These are phyloP conservation scores for Heteractis magnifica DNA, from an alignment of 92 coral and sea anemone species.

Conservation along the genomic window DNA sequence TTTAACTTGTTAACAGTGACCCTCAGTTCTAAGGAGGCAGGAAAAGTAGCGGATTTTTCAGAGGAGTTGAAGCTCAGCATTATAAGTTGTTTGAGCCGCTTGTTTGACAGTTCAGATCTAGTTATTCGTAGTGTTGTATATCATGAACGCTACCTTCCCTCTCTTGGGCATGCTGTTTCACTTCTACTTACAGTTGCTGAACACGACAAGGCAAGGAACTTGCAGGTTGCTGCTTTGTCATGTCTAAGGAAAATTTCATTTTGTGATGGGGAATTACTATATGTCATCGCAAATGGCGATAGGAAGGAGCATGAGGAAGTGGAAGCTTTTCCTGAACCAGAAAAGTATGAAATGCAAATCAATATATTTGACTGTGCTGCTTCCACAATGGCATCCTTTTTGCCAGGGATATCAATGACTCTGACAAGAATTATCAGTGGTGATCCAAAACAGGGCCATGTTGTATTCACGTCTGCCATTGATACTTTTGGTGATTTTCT, in stretches of 20 bases:
- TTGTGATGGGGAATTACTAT: slow-evolving; percentile 30
- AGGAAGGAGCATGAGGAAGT: slow-evolving; percentile 23
- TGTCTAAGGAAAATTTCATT: slow-evolving; percentile 68
- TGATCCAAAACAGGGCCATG: slow-evolving; percentile 78
- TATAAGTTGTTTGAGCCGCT: slow-evolving; percentile 59
- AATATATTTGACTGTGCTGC: slow-evolving; percentile 53
- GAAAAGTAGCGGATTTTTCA: slow-evolving; percentile 58
- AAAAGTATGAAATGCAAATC: slow-evolving; percentile 35
- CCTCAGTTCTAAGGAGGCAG: slow-evolving; percentile 71
- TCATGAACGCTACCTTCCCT: slow-evolving; percentile 66
- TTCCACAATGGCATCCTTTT: slow-evolving; percentile 71
- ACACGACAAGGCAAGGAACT: slow-evolving; percentile 74
- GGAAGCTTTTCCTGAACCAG: slow-evolving; percentile 1
- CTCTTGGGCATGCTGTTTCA: slow-evolving; percentile 79
- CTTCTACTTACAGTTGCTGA: slow-evolving; percentile 66
- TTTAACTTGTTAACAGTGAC: slow-evolving; percentile 69
- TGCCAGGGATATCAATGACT: slow-evolving; percentile 89
- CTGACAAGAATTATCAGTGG: slow-evolving; percentile 59
- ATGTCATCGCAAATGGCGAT: neutral
- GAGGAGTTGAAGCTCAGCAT: slow-evolving; percentile 75
- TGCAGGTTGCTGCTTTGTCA: slow-evolving; percentile 63
- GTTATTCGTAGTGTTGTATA: slow-evolving; percentile 71
- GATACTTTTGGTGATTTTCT: slow-evolving; percentile 68
- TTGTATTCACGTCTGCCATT: slow-evolving; percentile 54
- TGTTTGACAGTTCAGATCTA: slow-evolving; percentile 59